Base-by-base conservation (phyloP, 2,888 invertebrate genomes). In the Ypsolopha sequella region DNA sequence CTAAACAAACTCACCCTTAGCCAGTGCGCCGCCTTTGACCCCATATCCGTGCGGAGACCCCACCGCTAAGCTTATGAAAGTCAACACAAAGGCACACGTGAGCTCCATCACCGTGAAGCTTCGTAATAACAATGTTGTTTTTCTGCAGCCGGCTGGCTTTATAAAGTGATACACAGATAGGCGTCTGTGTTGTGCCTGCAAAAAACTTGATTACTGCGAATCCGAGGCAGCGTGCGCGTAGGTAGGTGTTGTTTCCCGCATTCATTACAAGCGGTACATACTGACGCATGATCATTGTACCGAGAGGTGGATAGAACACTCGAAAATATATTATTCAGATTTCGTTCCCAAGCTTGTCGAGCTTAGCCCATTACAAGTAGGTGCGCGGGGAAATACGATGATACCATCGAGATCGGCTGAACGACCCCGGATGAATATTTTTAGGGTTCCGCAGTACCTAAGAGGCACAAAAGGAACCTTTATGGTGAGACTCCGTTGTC, bases 161-260 rank as follows among this genome's bases (percentile, higher is more conserved):
- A 84, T 85, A 85, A 84, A 84, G 77, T 80, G 68, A 77, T 69
- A 73, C 78, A 76, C 68, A 81, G 81, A 82, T 81, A 80, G 70
- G 64, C 66, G 65, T 63, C 68, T 63, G 70, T 73, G 64, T 68
- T 71, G 73, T 68, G 68, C 64, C 67, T 34, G 68, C 71, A 77
- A 81, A 80, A 84, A 85, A 85, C 85, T 76, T 50, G 57, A 54
- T 74, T 79, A 80, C 77, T 64, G 70, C 70, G 79, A 80, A 76
- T 71, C 76, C 61, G 69, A 73, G 68, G 71, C 68, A 70, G 68
- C 53, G 65, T 65, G 68, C 64, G 70, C 68, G 76, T 76, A 68
- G 73, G 73, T 64, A 24, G 24, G 24, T 66, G 70, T 69, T 73
- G 73, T 73, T 76, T 68, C 70, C 72, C 62, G 70, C 63, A 62